phyloP scores from a whole-genome alignment of 2,113 vertebrate genomes.

The Hippocampus barbouri region DNA sequence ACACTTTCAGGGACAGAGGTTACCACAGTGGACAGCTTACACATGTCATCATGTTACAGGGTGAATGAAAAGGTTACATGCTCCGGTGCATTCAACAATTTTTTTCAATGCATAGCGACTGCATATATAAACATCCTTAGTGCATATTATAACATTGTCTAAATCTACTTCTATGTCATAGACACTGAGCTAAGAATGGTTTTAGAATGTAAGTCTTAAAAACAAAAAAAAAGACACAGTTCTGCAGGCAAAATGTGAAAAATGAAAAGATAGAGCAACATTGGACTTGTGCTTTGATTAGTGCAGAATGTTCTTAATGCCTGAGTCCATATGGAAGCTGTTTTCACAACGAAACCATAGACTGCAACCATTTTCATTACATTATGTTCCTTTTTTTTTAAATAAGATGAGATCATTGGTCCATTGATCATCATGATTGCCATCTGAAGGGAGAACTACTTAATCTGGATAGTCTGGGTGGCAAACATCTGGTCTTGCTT shows the following conservation, averaged over 20 bases:
- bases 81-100: background rate
- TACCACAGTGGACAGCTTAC: too few relatives aligned
- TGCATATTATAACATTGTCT: too few relatives aligned
- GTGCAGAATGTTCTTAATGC: slow-evolving; percentile 1
- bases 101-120: too few relatives aligned
- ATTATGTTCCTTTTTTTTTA: background rate
- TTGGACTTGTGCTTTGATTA: slow-evolving; percentile 6
- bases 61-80: background rate
- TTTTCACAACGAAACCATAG: slow-evolving; percentile 1
- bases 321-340: background rate
- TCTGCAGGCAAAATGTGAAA: slow-evolving; percentile 10
- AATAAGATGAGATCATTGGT: too few relatives aligned
- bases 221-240: background rate
- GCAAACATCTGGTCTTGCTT: too few relatives aligned
- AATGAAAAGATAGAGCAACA: slow-evolving; percentile 19
- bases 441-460: too few relatives aligned
- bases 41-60: too few relatives aligned
- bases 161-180: too few relatives aligned
- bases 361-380: background rate
- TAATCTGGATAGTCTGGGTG: too few relatives aligned
- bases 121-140: too few relatives aligned
- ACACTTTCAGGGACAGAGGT: too few relatives aligned
- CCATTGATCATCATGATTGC: too few relatives aligned
- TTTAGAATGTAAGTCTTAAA: background rate
- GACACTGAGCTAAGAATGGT: background rate